Evolutionary conservation across 2,113 vertebrate genomes (phyloP).

Genomic region (Azemiops feae): DNA sequence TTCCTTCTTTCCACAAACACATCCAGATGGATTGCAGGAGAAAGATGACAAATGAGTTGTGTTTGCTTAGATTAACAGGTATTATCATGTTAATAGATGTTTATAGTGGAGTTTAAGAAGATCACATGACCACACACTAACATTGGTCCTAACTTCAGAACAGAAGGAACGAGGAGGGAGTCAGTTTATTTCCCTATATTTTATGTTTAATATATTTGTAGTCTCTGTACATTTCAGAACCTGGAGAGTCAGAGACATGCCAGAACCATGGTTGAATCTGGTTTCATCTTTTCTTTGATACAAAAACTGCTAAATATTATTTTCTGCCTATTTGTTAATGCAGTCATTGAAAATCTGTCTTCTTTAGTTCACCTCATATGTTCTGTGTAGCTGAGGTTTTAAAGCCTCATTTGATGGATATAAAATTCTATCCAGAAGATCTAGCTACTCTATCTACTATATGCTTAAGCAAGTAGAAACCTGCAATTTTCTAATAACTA

Average conservation of each 20-base stretch:
- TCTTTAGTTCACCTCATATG: slow-evolving; percentile 69
- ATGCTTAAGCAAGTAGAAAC: not conserved
- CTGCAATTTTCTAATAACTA: not conserved
- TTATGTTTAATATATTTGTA: slow-evolving; percentile 61
- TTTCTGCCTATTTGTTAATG: slow-evolving; percentile 46
- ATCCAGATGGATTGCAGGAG: slow-evolving; percentile 72
- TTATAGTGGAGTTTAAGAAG: slow-evolving; percentile 74
- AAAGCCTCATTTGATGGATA: slow-evolving; percentile 65
- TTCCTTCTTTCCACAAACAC: slow-evolving; percentile 54
- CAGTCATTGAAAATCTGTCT: slow-evolving; percentile 62
- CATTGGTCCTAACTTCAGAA: slow-evolving; percentile 58
- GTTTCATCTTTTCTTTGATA: slow-evolving; percentile 24
- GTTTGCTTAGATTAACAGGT: slow-evolving; percentile 78
- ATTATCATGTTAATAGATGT: slow-evolving; percentile 81
- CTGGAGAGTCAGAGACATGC: not conserved
- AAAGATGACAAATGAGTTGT: slow-evolving; percentile 79
- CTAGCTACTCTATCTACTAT: not conserved
- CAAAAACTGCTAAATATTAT: slow-evolving; percentile 47
- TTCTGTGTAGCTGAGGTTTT: slow-evolving; percentile 55
- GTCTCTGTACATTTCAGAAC: slow-evolving; percentile 54
- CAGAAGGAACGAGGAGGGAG: slow-evolving; percentile 8
- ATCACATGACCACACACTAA: slow-evolving; percentile 64
- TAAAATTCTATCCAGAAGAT: slow-evolving; percentile 29
- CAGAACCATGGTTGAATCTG: slow-evolving; percentile 48
- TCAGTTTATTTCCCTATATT: slow-evolving; percentile 42